Percentiles rank a stretch among this genome's conserved stretches.
Conservation (phyloP, 2,888 invertebrate species). For the Augiades crinisus region DNA sequence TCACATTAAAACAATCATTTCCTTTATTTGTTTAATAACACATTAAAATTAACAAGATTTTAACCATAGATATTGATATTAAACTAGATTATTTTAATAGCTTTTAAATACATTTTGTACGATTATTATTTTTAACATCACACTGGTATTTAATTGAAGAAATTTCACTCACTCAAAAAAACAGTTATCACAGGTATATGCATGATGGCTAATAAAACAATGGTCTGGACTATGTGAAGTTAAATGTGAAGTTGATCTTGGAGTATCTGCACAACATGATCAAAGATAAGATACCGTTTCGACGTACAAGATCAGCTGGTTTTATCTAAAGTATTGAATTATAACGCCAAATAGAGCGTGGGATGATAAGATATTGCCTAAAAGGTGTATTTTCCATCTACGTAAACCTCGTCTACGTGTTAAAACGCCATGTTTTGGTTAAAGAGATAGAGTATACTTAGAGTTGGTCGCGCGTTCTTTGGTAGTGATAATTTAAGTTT, state of each 20-base stretch:
- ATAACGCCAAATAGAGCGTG: not conserved
- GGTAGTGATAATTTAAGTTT: no score
- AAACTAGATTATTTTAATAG: not conserved
- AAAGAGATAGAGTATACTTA: no score
- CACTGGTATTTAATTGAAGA: not conserved
- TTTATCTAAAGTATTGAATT: conserved; percentile 12
- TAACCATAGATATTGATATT: not conserved
- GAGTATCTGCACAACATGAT: not conserved
- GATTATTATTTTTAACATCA: not conserved
- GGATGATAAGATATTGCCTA: conserved; percentile 9
- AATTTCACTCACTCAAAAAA: conserved; percentile 10
- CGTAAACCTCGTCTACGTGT: not conserved
- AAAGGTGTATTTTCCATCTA: no score
- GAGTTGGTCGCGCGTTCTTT: no score
- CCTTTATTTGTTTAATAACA: no score
- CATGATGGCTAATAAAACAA: conserved; percentile 12
- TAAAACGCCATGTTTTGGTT: no score
- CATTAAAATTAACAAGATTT: not conserved
- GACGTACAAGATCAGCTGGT: conserved; percentile 8
- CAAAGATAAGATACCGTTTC: conserved; percentile 12
- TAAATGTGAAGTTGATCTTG: not conserved
- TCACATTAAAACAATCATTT: no score
- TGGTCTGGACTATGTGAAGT: conserved; percentile 3
- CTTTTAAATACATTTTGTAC: not conserved
- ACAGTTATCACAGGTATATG: conserved; percentile 1